phyloP scores from a whole-genome alignment of 2,113 vertebrate species.

The Gavialis gangeticus region DNA sequence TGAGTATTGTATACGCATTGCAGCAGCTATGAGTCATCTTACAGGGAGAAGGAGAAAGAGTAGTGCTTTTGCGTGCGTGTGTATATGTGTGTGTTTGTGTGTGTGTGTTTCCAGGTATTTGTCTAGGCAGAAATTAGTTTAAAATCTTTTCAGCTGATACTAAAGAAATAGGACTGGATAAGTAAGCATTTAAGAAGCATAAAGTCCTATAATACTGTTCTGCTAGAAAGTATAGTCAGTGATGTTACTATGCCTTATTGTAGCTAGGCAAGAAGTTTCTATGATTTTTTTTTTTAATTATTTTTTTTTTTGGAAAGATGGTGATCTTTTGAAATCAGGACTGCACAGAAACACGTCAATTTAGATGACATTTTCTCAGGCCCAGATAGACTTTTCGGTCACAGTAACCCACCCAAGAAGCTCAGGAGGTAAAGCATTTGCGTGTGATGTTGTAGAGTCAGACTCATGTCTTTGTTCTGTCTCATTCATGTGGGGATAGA shows the following conservation, averaged over 20 bases:
- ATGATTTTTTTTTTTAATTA: no score
- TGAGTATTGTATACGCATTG: background rate
- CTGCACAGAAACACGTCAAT: no score
- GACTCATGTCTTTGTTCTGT: no score
- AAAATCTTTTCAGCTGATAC: conserved; percentile 11
- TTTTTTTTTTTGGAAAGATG: no score
- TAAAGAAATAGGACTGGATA: background rate
- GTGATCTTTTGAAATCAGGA: no score
- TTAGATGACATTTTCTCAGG: no score
- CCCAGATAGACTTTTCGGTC: no score
- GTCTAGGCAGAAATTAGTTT: conserved; percentile 23
- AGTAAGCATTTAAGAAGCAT: conserved; percentile 32
- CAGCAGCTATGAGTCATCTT: background rate
- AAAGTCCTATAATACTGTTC: background rate
- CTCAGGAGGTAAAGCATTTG: no score
- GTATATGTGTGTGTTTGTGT: background rate
- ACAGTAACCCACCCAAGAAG: no score
- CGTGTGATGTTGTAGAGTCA: no score
- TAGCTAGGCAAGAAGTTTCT: no score
- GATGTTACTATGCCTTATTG: background rate
- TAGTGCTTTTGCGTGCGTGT: background rate
- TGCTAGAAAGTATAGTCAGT: conserved; percentile 9
- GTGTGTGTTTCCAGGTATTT: conserved; percentile 1
- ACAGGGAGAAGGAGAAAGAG: background rate
- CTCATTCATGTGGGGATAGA: no score